phyloP scores from a whole-genome alignment of 2,888 invertebrate genomes.

The Neria commutata region DNA sequence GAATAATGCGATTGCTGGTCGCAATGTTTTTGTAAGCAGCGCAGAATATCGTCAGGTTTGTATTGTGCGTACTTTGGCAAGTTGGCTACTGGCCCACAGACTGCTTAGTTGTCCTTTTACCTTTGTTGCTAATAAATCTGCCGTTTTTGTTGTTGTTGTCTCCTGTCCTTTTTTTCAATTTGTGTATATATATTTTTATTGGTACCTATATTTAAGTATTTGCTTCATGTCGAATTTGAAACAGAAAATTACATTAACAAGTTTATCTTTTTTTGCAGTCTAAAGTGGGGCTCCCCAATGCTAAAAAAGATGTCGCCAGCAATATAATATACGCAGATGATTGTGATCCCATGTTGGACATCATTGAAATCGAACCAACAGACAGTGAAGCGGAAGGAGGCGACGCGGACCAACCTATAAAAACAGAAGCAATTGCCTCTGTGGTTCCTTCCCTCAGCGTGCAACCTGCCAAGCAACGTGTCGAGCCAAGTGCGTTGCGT shows the following conservation, averaged over 20 bases:
- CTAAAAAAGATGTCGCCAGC: constrained; percentile 16
- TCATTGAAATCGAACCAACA: constrained; percentile 33
- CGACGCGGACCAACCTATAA: constrained; percentile 28
- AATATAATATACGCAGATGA: constrained; percentile 11
- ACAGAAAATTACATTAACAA: neutral
- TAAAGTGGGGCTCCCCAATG: neutral
- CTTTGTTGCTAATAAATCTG: neutral
- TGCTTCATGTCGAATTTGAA: neutral
- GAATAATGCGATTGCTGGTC: constrained; percentile 31
- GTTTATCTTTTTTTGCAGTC: constrained; percentile 2
- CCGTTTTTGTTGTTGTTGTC: neutral
- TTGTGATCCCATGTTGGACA: constrained; percentile 27
- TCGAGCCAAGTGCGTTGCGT: constrained; percentile 44
- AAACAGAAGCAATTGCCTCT: constrained; percentile 28
- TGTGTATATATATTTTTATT: neutral
- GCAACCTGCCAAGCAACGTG: constrained; percentile 41
- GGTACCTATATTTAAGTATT: neutral
- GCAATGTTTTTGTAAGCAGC: constrained; percentile 44
- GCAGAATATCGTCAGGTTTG: constrained; percentile 45
- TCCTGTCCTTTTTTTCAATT: neutral
- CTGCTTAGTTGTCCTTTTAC: no score
- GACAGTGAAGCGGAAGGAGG: constrained; percentile 26
- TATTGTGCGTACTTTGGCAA: no score
- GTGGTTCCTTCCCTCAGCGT: constrained; percentile 29
- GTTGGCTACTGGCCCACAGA: no score